Percentiles rank a stretch among this genome's conserved stretches.
Conservation (phyloP, 2,113 vertebrate genomes). For the Paramormyrops kingsleyae region DNA sequence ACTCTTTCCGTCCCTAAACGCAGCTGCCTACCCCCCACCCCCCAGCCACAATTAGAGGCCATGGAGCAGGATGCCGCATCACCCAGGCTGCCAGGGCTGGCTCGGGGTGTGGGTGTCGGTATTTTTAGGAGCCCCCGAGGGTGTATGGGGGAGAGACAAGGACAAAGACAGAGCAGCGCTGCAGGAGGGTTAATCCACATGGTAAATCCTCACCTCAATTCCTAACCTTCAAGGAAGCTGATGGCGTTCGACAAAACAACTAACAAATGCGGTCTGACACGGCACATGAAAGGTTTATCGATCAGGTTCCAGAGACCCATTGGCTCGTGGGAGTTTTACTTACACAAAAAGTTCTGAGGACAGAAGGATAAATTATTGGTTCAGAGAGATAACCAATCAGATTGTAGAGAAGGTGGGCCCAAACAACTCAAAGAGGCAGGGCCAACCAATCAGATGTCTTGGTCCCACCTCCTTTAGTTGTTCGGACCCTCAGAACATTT, state of each 20-base stretch:
- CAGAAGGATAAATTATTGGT: no score
- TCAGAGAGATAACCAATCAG: no score
- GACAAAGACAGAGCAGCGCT: background rate
- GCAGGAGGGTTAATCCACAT: background rate
- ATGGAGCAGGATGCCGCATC: background rate
- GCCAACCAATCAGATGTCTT: no score
- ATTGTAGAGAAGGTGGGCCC: no score
- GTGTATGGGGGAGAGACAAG: background rate
- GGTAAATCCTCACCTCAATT: background rate
- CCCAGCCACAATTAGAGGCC: constrained; percentile 52
- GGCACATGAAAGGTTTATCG: background rate
- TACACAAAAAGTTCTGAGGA: no score
- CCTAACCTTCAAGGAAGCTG: background rate
- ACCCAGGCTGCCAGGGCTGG: constrained; percentile 45
- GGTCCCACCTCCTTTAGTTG: no score
- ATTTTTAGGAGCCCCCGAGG: constrained; percentile 36
- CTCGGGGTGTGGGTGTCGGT: constrained; percentile 32
- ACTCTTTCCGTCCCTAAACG: constrained; percentile 40
- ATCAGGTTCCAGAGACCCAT: background rate
- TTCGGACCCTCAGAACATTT: no score
- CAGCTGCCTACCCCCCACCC: constrained; percentile 8
- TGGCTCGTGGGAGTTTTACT: no score
- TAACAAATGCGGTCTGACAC: background rate
- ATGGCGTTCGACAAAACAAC: background rate
- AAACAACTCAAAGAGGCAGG: no score